Percentiles rank a stretch among this genome's conserved stretches.
phyloP scores from a whole-genome alignment of 2,113 vertebrate species.

The Mormyrus lacerda region DNA sequence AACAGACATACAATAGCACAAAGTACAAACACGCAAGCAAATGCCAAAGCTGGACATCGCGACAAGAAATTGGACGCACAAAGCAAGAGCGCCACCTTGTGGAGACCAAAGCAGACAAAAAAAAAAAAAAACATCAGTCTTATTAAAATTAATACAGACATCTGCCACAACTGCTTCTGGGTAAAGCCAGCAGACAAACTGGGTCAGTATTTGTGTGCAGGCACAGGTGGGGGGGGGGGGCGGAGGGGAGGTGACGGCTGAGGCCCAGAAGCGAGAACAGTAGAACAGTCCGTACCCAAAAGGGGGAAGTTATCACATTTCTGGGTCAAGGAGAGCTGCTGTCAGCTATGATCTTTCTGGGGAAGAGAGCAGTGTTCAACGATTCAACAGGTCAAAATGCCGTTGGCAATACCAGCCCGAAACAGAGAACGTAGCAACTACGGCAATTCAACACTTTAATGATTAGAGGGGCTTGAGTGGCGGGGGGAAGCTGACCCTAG shows the following conservation, averaged over 20 bases:
- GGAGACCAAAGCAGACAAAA: neutral
- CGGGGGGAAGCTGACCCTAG: neutral
- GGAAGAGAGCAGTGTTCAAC: neutral
- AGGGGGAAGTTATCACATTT: neutral
- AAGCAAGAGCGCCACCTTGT: neutral
- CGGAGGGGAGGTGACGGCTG: neutral
- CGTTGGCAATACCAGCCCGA: neutral
- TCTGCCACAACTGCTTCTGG: neutral
- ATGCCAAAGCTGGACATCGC: neutral
- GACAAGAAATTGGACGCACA: neutral
- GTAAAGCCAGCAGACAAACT: conserved; percentile 3
- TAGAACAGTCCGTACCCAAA: neutral
- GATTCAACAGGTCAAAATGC: neutral
- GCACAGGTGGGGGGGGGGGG: neutral
- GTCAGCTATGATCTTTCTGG: neutral
- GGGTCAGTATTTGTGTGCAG: neutral
- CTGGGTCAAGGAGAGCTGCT: conserved; percentile 1
- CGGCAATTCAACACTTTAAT: neutral
- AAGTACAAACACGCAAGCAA: neutral
- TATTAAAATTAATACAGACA: neutral
- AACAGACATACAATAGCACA: neutral
- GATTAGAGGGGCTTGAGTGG: neutral
- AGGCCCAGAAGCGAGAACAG: neutral
- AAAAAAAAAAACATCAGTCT: neutral
- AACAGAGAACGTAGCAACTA: neutral